Conservation (phyloP, 2,113 vertebrate species). For the Percina caprodes region DNA sequence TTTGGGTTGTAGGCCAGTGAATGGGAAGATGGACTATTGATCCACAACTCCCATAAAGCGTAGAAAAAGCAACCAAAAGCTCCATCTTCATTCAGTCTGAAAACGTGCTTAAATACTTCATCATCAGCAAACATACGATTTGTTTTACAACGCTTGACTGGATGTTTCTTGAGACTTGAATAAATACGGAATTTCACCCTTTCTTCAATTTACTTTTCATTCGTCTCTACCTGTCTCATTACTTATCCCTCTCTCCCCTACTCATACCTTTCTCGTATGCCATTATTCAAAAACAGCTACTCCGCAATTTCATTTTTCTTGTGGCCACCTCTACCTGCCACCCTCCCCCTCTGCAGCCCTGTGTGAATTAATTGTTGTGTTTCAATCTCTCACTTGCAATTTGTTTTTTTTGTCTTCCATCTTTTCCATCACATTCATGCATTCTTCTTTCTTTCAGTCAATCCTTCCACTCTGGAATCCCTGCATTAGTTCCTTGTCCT, state of each 20-base stretch:
- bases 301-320: slow-evolving; percentile 54
- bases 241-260: slow-evolving; percentile 1
- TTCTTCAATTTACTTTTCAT: not conserved
- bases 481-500: not conserved
- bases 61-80: slow-evolving; percentile 24
- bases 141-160: not conserved
- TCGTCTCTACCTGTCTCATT: slow-evolving; percentile 40
- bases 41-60: not conserved
- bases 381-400: slow-evolving; percentile 45
- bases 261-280: slow-evolving; percentile 32
- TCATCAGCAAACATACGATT: slow-evolving; percentile 6
- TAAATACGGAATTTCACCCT: slow-evolving; percentile 8
- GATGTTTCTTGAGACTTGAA: not conserved
- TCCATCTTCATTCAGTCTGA: slow-evolving; percentile 29
- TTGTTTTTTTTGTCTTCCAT: not conserved
- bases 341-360: slow-evolving; percentile 1
- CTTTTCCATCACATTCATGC: not conserved
- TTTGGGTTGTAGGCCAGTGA: slow-evolving; percentile 35
- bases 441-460: slow-evolving; percentile 7
- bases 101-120: not conserved
- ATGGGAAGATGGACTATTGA: slow-evolving; percentile 63
- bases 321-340: slow-evolving; percentile 23
- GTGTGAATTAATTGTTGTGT: slow-evolving; percentile 34
- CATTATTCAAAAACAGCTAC: slow-evolving; percentile 39
- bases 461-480: not conserved